Conservation (phyloP, 2,888 invertebrate genomes). For the Labia minor region DNA sequence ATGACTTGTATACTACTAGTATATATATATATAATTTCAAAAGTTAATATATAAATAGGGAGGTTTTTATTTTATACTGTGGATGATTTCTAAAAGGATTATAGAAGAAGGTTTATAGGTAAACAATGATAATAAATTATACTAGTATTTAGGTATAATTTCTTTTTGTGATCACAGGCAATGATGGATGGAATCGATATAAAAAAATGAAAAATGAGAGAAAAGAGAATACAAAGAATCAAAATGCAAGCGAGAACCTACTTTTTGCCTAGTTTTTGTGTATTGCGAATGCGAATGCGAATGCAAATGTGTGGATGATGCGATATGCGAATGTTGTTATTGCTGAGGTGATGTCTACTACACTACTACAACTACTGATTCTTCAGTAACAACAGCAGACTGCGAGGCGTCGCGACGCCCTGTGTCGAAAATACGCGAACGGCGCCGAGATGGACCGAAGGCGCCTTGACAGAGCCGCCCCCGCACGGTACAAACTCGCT, state of each 20-base stretch:
- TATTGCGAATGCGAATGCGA: slow-evolving; percentile 4
- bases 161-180: no score
- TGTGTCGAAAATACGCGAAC: neutral
- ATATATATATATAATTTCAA: no score
- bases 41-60: no score
- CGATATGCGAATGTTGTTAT: slow-evolving; percentile 1
- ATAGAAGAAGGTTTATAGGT: no score
- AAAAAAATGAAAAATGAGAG: slow-evolving; percentile 4
- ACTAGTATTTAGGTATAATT: no score
- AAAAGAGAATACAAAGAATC: neutral
- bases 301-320: neutral
- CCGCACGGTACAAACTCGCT: neutral
- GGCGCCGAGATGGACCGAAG: neutral
- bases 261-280: neutral
- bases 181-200: neutral
- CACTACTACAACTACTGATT: neutral
- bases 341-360: slow-evolving; percentile 13
- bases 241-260: neutral
- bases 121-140: no score
- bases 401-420: slow-evolving; percentile 13
- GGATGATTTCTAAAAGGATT: no score
- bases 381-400: neutral
- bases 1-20: no score
- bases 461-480: neutral
- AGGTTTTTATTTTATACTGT: no score